Conservation (phyloP, 1,140 invertebrate genomes). For the Anthonomus grandis region DNA sequence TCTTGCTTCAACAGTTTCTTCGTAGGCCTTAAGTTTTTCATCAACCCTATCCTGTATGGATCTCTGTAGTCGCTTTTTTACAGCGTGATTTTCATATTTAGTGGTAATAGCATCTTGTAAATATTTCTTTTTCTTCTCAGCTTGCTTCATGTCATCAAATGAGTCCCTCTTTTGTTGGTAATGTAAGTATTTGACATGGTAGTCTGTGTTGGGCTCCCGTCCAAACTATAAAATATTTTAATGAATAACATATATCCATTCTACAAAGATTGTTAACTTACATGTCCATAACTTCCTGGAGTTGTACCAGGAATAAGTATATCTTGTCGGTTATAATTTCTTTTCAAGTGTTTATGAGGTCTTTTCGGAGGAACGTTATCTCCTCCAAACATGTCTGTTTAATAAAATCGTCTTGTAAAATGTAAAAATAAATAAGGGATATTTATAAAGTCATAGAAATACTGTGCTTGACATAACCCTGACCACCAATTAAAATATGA, state of each 20-base stretch:
- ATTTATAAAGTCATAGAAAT: no score
- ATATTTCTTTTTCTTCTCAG: not conserved
- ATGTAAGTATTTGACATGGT: slow-evolving; percentile 28
- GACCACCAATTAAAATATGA: not conserved
- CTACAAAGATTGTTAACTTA: slow-evolving; percentile 18
- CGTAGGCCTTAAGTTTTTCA: slow-evolving; percentile 36
- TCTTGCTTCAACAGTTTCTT: slow-evolving; percentile 36
- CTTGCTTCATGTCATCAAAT: slow-evolving; percentile 8
- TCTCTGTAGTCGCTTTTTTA: slow-evolving; percentile 27
- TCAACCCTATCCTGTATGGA: slow-evolving; percentile 30
- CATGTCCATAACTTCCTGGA: slow-evolving; percentile 24
- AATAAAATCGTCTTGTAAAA: not conserved
- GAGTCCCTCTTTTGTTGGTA: slow-evolving; percentile 30
- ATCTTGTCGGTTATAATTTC: slow-evolving; percentile 14
- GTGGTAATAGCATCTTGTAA: slow-evolving; percentile 3
- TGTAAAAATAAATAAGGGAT: no score
- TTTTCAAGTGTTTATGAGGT: slow-evolving; percentile 9
- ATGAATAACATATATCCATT: not conserved
- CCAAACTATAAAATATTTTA: not conserved
- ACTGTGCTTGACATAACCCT: no score
- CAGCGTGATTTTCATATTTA: slow-evolving; percentile 32
- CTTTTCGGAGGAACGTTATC: not conserved
- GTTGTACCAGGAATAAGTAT: slow-evolving; percentile 15
- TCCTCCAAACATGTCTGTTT: slow-evolving; percentile 9
- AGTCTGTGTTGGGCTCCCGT: slow-evolving; percentile 33